Percentiles rank a stretch among this genome's conserved stretches.
Evolutionary conservation across 2,797 vertebrate species (phyloP).

Genomic region (Ctenosaura bakeri): DNA sequence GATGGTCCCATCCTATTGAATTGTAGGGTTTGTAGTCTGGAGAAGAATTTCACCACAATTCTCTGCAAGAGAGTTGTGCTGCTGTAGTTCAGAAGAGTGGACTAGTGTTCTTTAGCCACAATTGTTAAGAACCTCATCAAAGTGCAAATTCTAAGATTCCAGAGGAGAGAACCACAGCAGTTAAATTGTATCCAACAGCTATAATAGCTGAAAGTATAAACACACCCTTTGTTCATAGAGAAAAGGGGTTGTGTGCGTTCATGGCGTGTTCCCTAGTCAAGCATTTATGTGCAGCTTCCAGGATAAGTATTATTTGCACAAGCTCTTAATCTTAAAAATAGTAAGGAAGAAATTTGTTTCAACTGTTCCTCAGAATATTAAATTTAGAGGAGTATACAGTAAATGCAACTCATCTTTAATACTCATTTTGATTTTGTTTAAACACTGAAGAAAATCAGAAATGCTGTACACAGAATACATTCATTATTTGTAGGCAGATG

Average conservation of each 20-base stretch:
- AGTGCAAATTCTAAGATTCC: no score
- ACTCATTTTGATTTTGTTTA: neutral
- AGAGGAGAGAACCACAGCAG: no score
- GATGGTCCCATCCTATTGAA: no score
- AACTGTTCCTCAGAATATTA: neutral
- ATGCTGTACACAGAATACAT: constrained; percentile 34
- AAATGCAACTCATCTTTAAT: neutral
- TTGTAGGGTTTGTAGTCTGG: neutral
- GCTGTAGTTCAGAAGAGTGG: no score
- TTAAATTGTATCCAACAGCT: neutral
- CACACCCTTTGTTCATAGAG: no score
- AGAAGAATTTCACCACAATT: neutral
- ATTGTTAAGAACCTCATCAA: no score
- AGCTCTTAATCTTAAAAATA: neutral
- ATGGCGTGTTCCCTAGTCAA: neutral
- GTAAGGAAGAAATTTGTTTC: neutral
- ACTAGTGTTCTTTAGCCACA: no score
- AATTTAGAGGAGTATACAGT: neutral
- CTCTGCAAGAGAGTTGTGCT: no score
- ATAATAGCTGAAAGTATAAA: neutral
- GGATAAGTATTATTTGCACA: neutral
- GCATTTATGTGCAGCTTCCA: neutral
- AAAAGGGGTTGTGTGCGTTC: neutral
- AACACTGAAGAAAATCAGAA: neutral
- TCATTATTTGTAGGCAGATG: neutral